These are phyloP conservation scores for Zaprionus davidi DNA, from an alignment of 1,140 invertebrate species.

Conservation along the genomic window DNA sequence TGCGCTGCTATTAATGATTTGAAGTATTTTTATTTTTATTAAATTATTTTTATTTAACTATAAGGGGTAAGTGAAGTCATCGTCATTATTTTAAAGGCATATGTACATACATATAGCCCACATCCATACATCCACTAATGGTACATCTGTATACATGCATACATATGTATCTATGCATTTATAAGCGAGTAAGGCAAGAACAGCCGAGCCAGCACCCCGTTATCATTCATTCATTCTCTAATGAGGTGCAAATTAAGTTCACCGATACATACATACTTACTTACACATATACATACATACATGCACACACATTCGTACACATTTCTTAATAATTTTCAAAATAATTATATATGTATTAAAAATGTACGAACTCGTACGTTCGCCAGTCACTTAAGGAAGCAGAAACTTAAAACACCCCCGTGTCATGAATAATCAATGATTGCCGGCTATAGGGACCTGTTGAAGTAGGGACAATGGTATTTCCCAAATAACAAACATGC, in stretches of 20 bases:
- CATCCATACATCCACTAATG: not conserved
- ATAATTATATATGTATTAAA: not conserved
- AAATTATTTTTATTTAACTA: not conserved
- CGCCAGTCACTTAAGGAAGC: not conserved
- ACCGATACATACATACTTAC: not conserved
- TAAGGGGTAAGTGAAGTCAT: not conserved
- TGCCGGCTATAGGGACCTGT: not conserved
- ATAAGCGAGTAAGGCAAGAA: not conserved
- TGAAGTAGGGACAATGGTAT: not conserved
- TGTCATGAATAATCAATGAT: constrained; percentile 3
- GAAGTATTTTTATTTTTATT: not conserved
- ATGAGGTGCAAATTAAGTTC: not conserved
- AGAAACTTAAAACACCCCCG: not conserved
- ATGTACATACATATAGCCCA: not conserved
- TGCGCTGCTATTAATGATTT: not conserved
- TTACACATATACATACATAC: not conserved
- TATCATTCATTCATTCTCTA: too few relatives aligned
- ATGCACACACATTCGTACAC: not conserved
- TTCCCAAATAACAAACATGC: not conserved
- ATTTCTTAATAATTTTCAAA: not conserved
- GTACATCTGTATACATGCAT: not conserved
- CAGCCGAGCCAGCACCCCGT: too few relatives aligned
- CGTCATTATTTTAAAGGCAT: not conserved
- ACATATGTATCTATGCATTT: not conserved
- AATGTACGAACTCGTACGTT: not conserved